phyloP scores from a whole-genome alignment of 2,113 vertebrate genomes.

The Barbus barbus region DNA sequence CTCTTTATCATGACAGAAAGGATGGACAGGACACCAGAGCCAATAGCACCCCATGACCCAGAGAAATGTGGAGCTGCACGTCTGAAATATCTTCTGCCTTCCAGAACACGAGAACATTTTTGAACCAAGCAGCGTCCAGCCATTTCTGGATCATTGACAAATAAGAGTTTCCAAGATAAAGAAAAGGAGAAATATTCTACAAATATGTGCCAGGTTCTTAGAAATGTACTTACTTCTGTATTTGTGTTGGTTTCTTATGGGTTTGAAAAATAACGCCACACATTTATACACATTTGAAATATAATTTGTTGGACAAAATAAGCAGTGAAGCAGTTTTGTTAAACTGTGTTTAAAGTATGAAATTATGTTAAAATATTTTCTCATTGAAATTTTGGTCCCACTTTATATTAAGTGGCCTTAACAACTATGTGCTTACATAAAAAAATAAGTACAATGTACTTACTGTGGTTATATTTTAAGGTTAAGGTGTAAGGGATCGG shows the following conservation, averaged over 20 bases:
- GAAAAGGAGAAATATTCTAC: background rate
- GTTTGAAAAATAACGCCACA: background rate
- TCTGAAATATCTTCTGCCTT: background rate
- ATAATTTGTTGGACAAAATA: background rate
- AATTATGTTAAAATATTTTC: too few species aligned
- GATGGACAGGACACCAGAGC: background rate
- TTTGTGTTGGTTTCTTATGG: background rate
- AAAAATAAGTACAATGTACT: too few species aligned
- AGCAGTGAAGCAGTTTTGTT: background rate
- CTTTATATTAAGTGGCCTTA: too few species aligned
- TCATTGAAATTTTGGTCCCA: too few species aligned
- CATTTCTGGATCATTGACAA: background rate
- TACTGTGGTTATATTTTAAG: too few species aligned
- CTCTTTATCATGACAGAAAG: slow-evolving; percentile 4
- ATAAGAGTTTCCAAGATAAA: background rate
- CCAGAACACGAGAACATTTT: background rate
- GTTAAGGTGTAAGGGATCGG: too few species aligned
- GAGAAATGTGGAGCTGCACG: background rate
- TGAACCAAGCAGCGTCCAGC: background rate
- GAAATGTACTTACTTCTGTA: background rate
- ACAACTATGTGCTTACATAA: too few species aligned
- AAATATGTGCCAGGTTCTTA: background rate
- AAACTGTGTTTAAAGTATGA: too few species aligned
- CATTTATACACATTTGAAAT: background rate
- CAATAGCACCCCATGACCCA: background rate